phyloP scores from a whole-genome alignment of 2,888 invertebrate species.

The Diarsia rubi region DNA sequence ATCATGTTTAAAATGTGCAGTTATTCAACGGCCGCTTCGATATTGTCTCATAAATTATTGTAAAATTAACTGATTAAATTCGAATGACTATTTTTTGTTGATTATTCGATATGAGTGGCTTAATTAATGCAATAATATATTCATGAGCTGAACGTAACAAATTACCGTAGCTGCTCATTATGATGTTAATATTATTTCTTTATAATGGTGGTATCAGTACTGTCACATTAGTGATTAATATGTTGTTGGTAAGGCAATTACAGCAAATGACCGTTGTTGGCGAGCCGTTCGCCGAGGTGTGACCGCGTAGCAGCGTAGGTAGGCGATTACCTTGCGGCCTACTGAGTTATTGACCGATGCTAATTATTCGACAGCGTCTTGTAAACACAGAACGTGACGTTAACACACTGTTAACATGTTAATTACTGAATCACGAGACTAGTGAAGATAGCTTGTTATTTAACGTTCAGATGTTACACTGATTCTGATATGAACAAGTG shows the following conservation, averaged over 20 bases:
- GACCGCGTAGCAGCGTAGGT: slow-evolving; percentile 74
- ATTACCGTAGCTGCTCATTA: slow-evolving; percentile 74
- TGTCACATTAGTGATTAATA: slow-evolving; percentile 88
- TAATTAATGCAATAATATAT: slow-evolving; percentile 72
- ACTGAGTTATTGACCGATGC: slow-evolving; percentile 83
- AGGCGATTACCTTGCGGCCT: slow-evolving; percentile 78
- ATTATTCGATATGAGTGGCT: slow-evolving; percentile 66
- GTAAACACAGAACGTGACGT: slow-evolving; percentile 77
- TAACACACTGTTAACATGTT: slow-evolving; percentile 72
- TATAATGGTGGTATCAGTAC: slow-evolving; percentile 79
- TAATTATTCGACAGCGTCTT: slow-evolving; percentile 84
- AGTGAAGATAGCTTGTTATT: slow-evolving; percentile 51
- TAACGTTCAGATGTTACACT: slow-evolving; percentile 4
- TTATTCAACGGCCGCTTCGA: slow-evolving; percentile 33
- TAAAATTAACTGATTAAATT: slow-evolving; percentile 51
- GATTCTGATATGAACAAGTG: slow-evolving; percentile 29
- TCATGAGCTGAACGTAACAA: slow-evolving; percentile 73
- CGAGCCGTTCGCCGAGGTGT: slow-evolving; percentile 75
- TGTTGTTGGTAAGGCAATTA: slow-evolving; percentile 85
- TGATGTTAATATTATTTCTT: slow-evolving; percentile 77
- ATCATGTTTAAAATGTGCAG: slow-evolving; percentile 24
- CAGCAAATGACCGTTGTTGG: slow-evolving; percentile 80
- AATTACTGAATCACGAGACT: slow-evolving; percentile 69
- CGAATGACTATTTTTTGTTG: slow-evolving; percentile 59
- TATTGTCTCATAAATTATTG: slow-evolving; percentile 53